Evolutionary conservation across 2,888 invertebrate species (phyloP).

Genomic region (Cephus spinipes): DNA sequence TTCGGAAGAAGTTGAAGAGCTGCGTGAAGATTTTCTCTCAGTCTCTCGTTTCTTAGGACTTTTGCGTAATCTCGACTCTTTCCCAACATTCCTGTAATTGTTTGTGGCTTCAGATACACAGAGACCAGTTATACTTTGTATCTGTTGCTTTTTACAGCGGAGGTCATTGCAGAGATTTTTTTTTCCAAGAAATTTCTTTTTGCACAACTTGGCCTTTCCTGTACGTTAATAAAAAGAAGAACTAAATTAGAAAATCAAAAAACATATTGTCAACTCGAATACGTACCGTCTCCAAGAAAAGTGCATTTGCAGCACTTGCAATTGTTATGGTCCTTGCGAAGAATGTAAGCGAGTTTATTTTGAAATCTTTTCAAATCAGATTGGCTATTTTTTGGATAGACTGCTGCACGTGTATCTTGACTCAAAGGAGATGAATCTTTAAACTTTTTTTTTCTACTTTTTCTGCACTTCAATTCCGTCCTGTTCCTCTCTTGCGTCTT

Average conservation of each 20-base stretch:
- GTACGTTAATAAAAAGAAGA: neutral
- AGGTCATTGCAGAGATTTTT: neutral
- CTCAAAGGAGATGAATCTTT: neutral
- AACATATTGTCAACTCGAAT: neutral
- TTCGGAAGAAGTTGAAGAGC: neutral
- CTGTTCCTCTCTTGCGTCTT: neutral
- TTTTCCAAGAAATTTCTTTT: neutral
- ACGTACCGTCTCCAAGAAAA: neutral
- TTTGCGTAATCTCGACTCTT: neutral
- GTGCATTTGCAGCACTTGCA: constrained; percentile 17
- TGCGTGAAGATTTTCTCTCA: neutral
- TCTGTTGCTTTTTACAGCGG: neutral
- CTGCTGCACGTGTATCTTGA: neutral
- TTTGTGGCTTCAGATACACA: neutral
- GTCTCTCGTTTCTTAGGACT: neutral
- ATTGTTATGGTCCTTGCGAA: constrained; percentile 10
- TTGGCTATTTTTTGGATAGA: neutral
- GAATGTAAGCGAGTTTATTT: constrained; percentile 9
- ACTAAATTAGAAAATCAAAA: neutral
- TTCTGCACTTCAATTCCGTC: neutral
- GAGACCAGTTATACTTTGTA: neutral
- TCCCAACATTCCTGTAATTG: neutral
- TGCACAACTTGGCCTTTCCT: neutral
- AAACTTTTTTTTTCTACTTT: neutral
- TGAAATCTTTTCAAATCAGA: constrained; percentile 14